phyloP scores from a whole-genome alignment of 2,797 vertebrate genomes.

The Acipenser transmontanus region DNA sequence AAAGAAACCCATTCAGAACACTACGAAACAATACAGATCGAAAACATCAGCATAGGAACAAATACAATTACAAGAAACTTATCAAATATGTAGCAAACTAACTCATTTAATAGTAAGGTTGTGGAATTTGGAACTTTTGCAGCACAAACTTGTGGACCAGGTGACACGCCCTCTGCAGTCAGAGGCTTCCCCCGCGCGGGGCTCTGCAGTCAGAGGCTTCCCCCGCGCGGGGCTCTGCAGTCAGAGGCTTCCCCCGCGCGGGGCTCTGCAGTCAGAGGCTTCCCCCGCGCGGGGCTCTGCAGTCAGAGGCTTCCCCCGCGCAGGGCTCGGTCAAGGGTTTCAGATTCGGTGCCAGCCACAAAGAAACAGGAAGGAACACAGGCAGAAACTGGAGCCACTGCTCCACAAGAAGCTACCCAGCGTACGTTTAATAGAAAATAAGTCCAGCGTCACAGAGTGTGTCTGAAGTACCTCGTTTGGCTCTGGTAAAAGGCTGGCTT shows the following conservation, averaged over 20 bases:
- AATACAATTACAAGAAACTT: conserved; percentile 73
- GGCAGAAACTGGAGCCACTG: conserved; percentile 7
- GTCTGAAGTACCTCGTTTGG: conserved; percentile 75
- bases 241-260: conserved; percentile 35
- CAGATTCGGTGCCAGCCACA: conserved; percentile 37
- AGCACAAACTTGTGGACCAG: conserved; percentile 33
- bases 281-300: conserved; percentile 35
- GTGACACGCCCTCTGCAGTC: conserved; percentile 33
- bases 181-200: conserved; percentile 30
- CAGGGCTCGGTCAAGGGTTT: conserved; percentile 31
- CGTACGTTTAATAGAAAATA: not conserved
- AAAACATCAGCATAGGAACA: conserved; percentile 65
- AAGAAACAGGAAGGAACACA: conserved; percentile 22
- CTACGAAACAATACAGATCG: conserved; percentile 76
- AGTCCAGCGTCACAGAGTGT: conserved; percentile 31
- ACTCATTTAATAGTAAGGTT: conserved; percentile 61
- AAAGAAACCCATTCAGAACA: conserved; percentile 65
- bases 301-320: conserved; percentile 32
- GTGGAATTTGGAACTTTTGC: conserved; percentile 59
- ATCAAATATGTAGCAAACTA: conserved; percentile 60
- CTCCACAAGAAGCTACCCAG: conserved; percentile 32
- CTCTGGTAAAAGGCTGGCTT: conserved; percentile 42
- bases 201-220: conserved; percentile 39
- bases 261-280: conserved; percentile 40
- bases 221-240: conserved; percentile 37